A percentile compares a stretch with the other conserved stretches of the same genome.
These are phyloP conservation scores for Trypoxylus dichotomus DNA, from an alignment of 1,140 invertebrate species.

Conservation along the genomic window DNA sequence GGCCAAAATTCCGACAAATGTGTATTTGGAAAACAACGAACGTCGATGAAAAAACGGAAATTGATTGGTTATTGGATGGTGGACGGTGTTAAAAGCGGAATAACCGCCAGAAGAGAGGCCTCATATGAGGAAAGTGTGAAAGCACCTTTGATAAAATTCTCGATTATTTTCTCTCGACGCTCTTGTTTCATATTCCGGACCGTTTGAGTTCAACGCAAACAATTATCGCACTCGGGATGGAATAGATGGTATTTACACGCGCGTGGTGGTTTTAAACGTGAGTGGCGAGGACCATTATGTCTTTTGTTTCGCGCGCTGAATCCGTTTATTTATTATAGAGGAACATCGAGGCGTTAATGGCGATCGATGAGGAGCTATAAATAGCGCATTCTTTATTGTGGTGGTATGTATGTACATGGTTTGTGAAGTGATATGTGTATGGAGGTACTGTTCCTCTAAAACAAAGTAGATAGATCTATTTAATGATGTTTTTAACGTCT, in stretches of 20 bases:
- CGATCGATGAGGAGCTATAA: neutral
- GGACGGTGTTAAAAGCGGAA: neutral
- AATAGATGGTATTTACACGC: constrained; percentile 2
- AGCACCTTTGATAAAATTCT: neutral
- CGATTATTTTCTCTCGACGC: constrained; percentile 5
- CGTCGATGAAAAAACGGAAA: neutral
- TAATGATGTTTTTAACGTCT: no score
- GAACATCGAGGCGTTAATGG: neutral
- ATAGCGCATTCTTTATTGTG: neutral
- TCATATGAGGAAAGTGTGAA: neutral
- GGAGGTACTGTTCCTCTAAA: no score
- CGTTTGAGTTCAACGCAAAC: constrained; percentile 21
- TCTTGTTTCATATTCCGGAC: constrained; percentile 3
- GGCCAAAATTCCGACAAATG: no score
- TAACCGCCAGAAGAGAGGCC: neutral
- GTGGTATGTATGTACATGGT: neutral
- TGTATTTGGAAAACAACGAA: neutral
- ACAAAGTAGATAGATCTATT: no score
- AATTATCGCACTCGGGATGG: constrained; percentile 4
- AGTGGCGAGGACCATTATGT: neutral
- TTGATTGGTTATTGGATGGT: neutral
- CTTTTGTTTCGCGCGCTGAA: neutral
- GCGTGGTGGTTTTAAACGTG: neutral
- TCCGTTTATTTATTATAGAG: constrained; percentile 10
- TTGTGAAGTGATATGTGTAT: no score